Conservation (phyloP, 2,113 vertebrate species). For the Scytalopus superciliaris region DNA sequence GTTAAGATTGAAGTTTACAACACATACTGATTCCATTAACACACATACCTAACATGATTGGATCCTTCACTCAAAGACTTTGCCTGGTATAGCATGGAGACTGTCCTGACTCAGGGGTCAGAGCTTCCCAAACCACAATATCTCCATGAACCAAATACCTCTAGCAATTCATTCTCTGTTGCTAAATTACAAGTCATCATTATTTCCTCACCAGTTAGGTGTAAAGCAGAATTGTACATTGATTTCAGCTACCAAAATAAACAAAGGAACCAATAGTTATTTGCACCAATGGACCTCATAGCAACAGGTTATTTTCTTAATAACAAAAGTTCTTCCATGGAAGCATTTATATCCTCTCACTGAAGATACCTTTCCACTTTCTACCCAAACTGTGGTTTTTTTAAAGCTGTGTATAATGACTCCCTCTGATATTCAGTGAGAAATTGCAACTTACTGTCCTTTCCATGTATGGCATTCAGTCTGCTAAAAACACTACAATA, state of each 20-base stretch:
- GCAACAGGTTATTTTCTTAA: background rate
- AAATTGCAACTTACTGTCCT: background rate
- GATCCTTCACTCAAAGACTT: background rate
- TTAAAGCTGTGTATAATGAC: background rate
- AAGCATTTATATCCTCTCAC: background rate
- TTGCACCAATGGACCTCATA: background rate
- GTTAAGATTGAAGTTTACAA: background rate
- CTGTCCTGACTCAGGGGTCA: background rate
- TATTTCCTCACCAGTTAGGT: background rate
- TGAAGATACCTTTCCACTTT: background rate
- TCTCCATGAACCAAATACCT: background rate
- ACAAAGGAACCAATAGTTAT: background rate
- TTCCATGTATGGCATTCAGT: background rate
- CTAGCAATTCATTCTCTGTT: background rate
- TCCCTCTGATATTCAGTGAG: background rate
- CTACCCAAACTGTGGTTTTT: rapidly evolving
- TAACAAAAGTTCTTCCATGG: background rate
- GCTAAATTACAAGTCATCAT: background rate
- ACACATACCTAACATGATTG: background rate
- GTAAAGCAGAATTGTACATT: background rate
- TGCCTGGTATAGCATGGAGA: background rate
- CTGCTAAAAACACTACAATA: background rate
- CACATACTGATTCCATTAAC: background rate
- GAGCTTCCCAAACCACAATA: background rate
- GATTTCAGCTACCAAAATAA: background rate